A percentile compares a stretch with the other conserved stretches of the same genome.
phyloP scores from a whole-genome alignment of 2,888 invertebrate species.

The Baccha elongata region DNA sequence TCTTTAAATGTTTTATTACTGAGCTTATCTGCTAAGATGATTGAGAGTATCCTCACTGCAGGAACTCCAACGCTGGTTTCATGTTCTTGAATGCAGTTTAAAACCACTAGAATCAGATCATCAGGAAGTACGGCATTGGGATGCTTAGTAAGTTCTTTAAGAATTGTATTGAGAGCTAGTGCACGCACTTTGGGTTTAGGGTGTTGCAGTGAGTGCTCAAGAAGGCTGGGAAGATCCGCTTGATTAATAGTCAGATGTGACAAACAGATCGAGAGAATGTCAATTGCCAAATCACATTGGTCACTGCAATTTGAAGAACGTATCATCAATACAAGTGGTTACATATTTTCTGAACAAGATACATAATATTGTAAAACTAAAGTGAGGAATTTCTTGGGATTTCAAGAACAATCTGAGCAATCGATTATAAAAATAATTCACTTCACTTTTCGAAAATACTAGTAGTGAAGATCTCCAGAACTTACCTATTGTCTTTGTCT shows the following conservation, averaged over 20 bases:
- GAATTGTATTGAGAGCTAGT: conserved; percentile 86
- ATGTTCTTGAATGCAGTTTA: conserved; percentile 77
- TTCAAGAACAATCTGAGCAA: too few species aligned
- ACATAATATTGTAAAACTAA: neutral
- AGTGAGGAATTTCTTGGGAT: too few species aligned
- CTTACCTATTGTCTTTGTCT: conserved; percentile 76
- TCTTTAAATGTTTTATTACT: conserved; percentile 74
- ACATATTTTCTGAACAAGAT: neutral
- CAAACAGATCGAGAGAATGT: conserved; percentile 86
- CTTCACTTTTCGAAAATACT: too few species aligned
- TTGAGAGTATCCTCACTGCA: conserved; percentile 77
- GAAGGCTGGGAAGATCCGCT: conserved; percentile 84
- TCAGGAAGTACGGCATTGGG: conserved; percentile 68
- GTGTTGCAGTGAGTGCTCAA: conserved; percentile 86
- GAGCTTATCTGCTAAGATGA: conserved; percentile 75
- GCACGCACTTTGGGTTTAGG: conserved; percentile 85
- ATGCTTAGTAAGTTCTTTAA: conserved; percentile 75
- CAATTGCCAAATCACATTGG: conserved; percentile 86
- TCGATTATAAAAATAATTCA: too few species aligned
- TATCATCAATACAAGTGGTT: too few species aligned
- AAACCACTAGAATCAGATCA: conserved; percentile 76
- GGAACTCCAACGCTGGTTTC: conserved; percentile 77
- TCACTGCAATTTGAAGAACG: conserved; percentile 81
- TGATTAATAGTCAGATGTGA: conserved; percentile 85
- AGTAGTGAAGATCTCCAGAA: too few species aligned